A percentile compares a stretch with the other conserved stretches of the same genome.
Evolutionary conservation across 2,797 vertebrate genomes (phyloP).

Genomic region (Pachyuromys duprasi): DNA sequence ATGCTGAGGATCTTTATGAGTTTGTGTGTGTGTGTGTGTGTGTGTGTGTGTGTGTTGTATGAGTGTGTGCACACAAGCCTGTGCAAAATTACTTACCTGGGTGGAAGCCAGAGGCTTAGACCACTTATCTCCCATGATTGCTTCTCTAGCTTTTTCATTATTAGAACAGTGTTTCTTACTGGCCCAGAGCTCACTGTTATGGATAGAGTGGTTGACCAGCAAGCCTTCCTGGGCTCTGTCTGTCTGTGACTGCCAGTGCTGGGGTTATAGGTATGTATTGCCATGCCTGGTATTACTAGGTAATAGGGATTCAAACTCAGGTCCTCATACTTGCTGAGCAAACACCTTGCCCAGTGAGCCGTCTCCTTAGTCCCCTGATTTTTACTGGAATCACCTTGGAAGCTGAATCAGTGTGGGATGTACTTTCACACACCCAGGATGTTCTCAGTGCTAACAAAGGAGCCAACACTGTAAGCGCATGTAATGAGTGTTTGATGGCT

Average conservation of each 20-base stretch:
- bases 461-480: neutral
- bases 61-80: neutral
- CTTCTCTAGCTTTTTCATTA: neutral
- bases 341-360: neutral
- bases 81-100: neutral
- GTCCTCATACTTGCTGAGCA: neutral
- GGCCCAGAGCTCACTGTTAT: neutral
- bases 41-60: neutral
- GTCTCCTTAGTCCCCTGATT: neutral
- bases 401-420: neutral
- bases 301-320: too few relatives aligned
- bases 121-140: neutral
- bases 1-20: neutral
- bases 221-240: neutral
- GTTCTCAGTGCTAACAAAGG: neutral
- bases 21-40: neutral
- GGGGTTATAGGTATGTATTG: neutral
- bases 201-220: neutral
- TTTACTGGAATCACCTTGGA: neutral
- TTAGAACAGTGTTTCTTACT: neutral
- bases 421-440: neutral
- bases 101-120: neutral
- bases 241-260: neutral
- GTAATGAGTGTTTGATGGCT: neutral
- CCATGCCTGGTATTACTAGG: neutral